Evolutionary conservation across 2,888 invertebrate species (phyloP), one percentile per base, ranked within the genome.

Genomic region (Xanthia togata): DNA sequence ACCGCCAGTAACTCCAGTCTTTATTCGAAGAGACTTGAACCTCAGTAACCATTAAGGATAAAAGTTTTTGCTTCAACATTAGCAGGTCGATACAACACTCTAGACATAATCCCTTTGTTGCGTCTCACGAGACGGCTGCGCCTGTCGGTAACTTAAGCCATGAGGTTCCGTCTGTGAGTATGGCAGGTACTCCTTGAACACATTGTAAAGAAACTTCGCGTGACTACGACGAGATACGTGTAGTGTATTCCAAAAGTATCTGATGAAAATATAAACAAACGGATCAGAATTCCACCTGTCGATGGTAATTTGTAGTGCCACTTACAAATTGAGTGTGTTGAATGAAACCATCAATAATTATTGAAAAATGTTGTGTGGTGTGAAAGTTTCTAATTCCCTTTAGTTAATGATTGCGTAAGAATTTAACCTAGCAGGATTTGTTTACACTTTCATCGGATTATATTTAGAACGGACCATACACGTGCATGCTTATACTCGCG

Each of bases 101-200:
- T 68, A 69, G 62, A 68, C 59, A 64, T 71, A 74, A 82, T 79
- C 59, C 41, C 68, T 79, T 71, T 82, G 79, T 73, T 71, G 68
- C 74, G 23, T 62, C 72, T 31, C 53, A 44, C 35, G 47, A 78
- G 64, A 67, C 12, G 35, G 23, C 50, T 55, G 59, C 60, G 20
- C 17, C 20, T 76, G 65, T 55, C 35, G 47, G 41, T 57, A 63
- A 60, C 69, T 69, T 70, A 57, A 80, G 62, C 26, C 41, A 14
- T 14, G 53, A 64, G 59, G 44, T 53, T 20, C 12, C 57, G 38
- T 60, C 71, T 69, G 65, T 64, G 77, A 71, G 47, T 81, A 77
- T 38, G 57, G 26, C 53, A 68, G 23, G 20, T 23, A 50, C 38
- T 55, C 53, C 11, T 47, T 64, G 31, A 55, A 44, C n/a, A 59